Evolutionary conservation across 2,113 vertebrate genomes (phyloP).

Genomic region (Dipodomys spectabilis): DNA sequence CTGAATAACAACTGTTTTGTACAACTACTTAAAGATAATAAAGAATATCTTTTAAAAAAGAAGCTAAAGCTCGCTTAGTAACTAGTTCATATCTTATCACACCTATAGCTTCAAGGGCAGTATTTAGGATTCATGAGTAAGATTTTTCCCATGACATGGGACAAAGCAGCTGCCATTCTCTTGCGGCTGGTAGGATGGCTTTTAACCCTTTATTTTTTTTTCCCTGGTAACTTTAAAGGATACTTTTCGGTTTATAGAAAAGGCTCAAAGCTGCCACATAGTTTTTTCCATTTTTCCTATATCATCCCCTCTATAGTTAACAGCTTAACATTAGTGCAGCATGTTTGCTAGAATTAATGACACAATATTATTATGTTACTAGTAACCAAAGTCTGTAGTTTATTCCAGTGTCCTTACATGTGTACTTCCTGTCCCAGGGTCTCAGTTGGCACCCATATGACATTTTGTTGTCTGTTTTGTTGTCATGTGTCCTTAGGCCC

Average conservation of each 20-base stretch:
- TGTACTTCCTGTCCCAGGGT: neutral
- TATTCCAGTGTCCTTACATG: neutral
- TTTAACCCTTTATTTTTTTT: neutral
- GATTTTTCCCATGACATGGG: neutral
- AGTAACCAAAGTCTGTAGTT: neutral
- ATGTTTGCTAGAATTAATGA: slow-evolving; percentile 34
- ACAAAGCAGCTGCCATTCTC: neutral
- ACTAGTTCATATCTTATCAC: neutral
- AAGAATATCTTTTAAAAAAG: no score
- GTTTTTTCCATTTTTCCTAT: neutral
- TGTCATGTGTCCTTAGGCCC: neutral
- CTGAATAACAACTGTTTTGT: no score
- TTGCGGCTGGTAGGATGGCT: neutral
- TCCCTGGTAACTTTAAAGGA: neutral
- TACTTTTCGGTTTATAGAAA: slow-evolving; percentile 39
- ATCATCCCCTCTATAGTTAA: neutral
- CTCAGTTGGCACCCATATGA: no score
- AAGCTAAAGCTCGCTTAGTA: slow-evolving; percentile 6
- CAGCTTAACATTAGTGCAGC: neutral
- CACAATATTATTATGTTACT: neutral
- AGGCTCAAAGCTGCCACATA: neutral
- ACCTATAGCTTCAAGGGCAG: slow-evolving; percentile 21
- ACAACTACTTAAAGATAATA: no score
- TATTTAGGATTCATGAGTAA: neutral
- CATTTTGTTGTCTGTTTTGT: neutral